Percentiles rank a stretch among this genome's conserved stretches.
Conservation (phyloP, 2,888 invertebrate genomes). For the Agonopterix alstromeriana region DNA sequence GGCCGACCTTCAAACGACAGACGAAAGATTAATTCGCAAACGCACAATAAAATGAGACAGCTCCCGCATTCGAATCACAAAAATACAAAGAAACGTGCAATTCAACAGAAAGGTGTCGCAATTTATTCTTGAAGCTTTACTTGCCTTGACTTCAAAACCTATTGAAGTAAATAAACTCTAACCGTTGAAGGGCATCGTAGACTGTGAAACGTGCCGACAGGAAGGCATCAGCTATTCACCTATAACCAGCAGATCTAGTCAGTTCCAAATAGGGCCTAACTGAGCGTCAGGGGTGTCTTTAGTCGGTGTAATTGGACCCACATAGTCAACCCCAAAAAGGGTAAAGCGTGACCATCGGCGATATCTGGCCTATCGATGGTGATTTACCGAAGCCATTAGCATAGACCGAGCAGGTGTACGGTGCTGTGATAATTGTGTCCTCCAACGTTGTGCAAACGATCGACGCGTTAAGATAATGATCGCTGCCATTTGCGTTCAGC, state of each 20-base stretch:
- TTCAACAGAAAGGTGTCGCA: conserved; percentile 15
- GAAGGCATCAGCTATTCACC: conserved; percentile 2
- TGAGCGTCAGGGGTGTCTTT: conserved; percentile 3
- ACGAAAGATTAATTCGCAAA: conserved; percentile 44
- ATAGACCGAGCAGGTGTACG: conserved; percentile 40
- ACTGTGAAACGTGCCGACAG: conserved; percentile 3
- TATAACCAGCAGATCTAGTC: conserved; percentile 1
- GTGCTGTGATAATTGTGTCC: conserved; percentile 45
- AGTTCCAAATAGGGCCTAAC: conserved; percentile 8
- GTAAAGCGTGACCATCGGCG: conserved; percentile 20
- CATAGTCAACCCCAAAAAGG: conserved; percentile 17
- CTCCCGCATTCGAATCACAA: conserved; percentile 14
- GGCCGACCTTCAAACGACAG: conserved; percentile 46
- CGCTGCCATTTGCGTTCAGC: conserved; percentile 37
- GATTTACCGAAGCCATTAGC: conserved; percentile 33
- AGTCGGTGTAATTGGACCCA: conserved; percentile 22
- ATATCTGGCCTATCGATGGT: conserved; percentile 20
- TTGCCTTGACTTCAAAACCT: conserved; percentile 14
- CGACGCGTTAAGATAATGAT: conserved; percentile 51
- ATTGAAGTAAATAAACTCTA: conserved; percentile 8
- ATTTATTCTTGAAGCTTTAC: conserved; percentile 12
- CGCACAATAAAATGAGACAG: conserved; percentile 23
- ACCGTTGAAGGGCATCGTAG: neutral
- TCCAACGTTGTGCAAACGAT: conserved; percentile 39
- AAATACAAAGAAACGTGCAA: conserved; percentile 15